These are phyloP conservation scores for Agrochola lychnidis DNA, from an alignment of 2,888 invertebrate species.

Conservation along the genomic window DNA sequence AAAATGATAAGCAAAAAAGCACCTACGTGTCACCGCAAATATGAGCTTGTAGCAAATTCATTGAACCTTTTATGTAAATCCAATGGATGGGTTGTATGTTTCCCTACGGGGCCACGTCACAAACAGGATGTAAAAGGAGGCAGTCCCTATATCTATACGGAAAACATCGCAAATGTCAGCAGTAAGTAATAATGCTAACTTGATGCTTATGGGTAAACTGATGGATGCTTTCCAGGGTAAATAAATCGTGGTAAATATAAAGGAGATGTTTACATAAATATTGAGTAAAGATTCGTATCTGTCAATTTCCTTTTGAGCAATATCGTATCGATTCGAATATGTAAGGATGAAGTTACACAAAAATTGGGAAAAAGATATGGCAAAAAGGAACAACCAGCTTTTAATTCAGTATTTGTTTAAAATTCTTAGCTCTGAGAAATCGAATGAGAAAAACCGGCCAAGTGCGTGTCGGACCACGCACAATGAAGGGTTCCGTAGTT, in stretches of 20 bases:
- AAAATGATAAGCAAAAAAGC: slow-evolving; percentile 25
- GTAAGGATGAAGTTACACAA: background rate
- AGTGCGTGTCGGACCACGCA: too few relatives aligned
- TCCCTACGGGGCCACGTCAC: slow-evolving; percentile 63
- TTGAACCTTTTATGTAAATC: slow-evolving; percentile 77
- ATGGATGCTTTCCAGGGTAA: slow-evolving; percentile 37
- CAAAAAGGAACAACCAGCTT: background rate
- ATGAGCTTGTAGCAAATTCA: slow-evolving; percentile 60
- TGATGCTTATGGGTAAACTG: slow-evolving; percentile 48
- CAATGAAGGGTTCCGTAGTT: too few relatives aligned
- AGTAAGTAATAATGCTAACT: slow-evolving; percentile 45
- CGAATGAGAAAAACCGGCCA: background rate
- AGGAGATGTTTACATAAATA: slow-evolving; percentile 20
- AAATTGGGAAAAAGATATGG: background rate
- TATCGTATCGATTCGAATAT: background rate
- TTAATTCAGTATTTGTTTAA: background rate
- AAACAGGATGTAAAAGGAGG: slow-evolving; percentile 49
- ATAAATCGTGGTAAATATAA: slow-evolving; percentile 48
- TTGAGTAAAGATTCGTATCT: slow-evolving; percentile 25
- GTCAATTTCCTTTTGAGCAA: slow-evolving; percentile 3
- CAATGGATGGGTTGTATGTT: slow-evolving; percentile 71
- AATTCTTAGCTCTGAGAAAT: background rate
- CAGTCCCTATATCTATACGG: slow-evolving; percentile 39
- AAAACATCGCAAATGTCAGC: slow-evolving; percentile 55
- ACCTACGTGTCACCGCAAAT: slow-evolving; percentile 64